Percentiles rank a stretch among this genome's conserved stretches.
These are phyloP conservation scores for Thumatha senex DNA, from an alignment of 2,888 invertebrate species.

Conservation along the genomic window DNA sequence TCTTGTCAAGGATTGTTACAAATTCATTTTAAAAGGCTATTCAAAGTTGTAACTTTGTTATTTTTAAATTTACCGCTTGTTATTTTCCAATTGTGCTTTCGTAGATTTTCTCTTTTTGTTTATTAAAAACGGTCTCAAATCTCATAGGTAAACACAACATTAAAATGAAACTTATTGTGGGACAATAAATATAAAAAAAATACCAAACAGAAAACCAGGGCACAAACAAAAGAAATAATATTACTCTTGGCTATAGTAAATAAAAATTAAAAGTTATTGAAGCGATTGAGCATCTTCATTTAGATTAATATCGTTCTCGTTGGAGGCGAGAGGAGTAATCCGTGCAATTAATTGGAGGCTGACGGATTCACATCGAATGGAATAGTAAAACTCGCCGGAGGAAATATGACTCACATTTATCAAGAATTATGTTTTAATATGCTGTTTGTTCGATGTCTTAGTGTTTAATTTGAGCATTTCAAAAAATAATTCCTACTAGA, in stretches of 20 bases:
- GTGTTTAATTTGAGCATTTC: no score
- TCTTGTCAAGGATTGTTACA: slow-evolving; percentile 15
- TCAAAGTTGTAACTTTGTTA: slow-evolving; percentile 10
- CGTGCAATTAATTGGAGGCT: slow-evolving; percentile 32
- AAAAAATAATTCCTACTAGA: no score
- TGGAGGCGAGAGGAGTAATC: slow-evolving; percentile 32
- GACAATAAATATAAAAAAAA: no score
- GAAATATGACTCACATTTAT: neutral
- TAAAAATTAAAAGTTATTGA: slow-evolving; percentile 9
- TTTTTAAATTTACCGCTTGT: slow-evolving; percentile 3
- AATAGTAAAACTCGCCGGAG: slow-evolving; percentile 7
- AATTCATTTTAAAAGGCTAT: slow-evolving; percentile 18
- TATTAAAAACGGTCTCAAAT: neutral
- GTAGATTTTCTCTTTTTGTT: neutral
- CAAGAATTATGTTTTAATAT: neutral
- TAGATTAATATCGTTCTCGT: slow-evolving; percentile 36
- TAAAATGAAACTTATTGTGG: neutral
- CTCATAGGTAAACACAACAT: neutral
- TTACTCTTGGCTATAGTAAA: slow-evolving; percentile 1
- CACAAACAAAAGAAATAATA: neutral
- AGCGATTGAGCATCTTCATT: slow-evolving; percentile 26
- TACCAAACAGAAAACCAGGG: neutral
- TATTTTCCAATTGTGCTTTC: neutral
- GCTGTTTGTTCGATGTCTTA: neutral
- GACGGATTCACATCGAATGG: slow-evolving; percentile 26